A percentile compares a stretch with the other conserved stretches of the same genome.
These are phyloP conservation scores for Mola mola DNA, from an alignment of 2,113 vertebrate species.

Conservation along the genomic window DNA sequence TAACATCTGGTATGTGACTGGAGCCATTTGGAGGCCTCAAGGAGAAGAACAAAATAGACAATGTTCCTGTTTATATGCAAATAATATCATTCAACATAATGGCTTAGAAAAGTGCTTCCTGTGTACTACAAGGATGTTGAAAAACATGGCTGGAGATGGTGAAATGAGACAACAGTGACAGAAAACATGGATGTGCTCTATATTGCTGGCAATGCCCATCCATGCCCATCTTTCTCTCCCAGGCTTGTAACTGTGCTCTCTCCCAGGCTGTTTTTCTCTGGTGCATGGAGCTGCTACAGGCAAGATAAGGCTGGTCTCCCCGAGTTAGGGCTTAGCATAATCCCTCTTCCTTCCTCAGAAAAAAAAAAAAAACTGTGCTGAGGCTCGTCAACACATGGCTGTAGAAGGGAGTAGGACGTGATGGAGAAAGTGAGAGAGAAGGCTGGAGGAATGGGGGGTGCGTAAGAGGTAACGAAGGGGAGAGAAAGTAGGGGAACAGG, in stretches of 20 bases:
- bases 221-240: slow-evolving; percentile 48
- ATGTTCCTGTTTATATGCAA: slow-evolving; percentile 31
- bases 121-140: neutral
- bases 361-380: slow-evolving; percentile 74
- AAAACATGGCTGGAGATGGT: slow-evolving; percentile 27
- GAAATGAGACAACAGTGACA: slow-evolving; percentile 32
- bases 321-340: slow-evolving; percentile 84
- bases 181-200: slow-evolving; percentile 55
- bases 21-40: slow-evolving; percentile 20
- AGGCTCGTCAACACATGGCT: slow-evolving; percentile 77
- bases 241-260: slow-evolving; percentile 67
- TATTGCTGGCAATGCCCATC: slow-evolving; percentile 63
- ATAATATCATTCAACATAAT: slow-evolving; percentile 2
- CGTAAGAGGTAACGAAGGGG: slow-evolving; percentile 28
- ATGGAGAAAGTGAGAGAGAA: slow-evolving; percentile 63
- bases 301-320: slow-evolving; percentile 82
- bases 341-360: slow-evolving; percentile 79
- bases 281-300: slow-evolving; percentile 82
- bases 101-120: neutral
- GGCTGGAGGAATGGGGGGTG: slow-evolving; percentile 23
- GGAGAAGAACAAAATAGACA: neutral
- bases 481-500: slow-evolving; percentile 34
- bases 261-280: slow-evolving; percentile 78
- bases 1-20: slow-evolving; percentile 39
- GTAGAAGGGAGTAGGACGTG: slow-evolving; percentile 70